Evolutionary conservation across 2,797 vertebrate species (phyloP), one percentile per base, ranked within the genome.

Genomic region (Pseudochirops corinnae): DNA sequence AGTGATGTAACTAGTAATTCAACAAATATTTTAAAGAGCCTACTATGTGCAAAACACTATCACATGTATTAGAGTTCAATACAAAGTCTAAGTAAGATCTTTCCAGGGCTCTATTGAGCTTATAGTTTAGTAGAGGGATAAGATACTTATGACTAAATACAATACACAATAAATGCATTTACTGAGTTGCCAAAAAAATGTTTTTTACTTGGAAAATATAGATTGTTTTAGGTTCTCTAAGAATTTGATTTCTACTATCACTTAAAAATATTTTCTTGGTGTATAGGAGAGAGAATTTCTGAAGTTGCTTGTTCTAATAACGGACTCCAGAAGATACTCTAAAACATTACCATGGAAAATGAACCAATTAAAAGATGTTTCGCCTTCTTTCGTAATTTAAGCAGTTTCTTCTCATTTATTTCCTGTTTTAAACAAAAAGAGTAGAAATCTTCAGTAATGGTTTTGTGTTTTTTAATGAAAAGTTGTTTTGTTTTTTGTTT

Each of bases 291-390:
- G 62, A 91, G 29, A 97, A 67, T 95, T 67, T 94, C 93, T 92
- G 91, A 95, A 12, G 2, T 97, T 94, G 46, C 46, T 96, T 92
- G 90, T 82, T 96, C 60, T 93, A 67, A 93, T 96, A 56, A 93
- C 96, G 94, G 53, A 95, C 74, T 96, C 96, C 93, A 13, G 46
- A 97, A 91, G 93, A 92, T 82, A 52, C 39, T 39, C 74, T 82
- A 46, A 93, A 93, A 67, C 94, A 94, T 96, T 98, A 93, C 21
- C 93, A 93, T 93, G 2, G 57, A 96, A 95, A 97, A 95, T 94
- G 92, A 93, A 95, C 56, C n/a, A 95, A 82, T 95, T 95, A 93
- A 96, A 96, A 95, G 52, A 95, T 62, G 21, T 39, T 74, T 74
- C 39, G 7, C 18, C n/a, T 74, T 96, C 52, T 91, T 74, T 39